phyloP scores from a whole-genome alignment of 35 echinoderm and acorn worm genomes.

The Heliocidaris erythrogramma region DNA sequence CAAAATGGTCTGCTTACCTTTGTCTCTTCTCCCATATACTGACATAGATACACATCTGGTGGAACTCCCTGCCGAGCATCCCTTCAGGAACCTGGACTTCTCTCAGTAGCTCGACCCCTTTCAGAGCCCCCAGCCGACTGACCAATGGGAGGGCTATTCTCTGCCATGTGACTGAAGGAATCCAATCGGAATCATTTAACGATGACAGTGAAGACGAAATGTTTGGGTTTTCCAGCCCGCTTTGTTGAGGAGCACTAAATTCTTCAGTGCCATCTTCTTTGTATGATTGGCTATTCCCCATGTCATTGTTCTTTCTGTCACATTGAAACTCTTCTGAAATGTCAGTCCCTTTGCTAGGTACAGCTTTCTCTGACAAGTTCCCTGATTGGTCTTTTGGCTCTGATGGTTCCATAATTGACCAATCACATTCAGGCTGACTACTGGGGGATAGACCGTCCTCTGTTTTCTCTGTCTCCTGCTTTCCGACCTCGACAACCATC shows the following conservation, averaged over 20 bases:
- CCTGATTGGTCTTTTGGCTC: neutral
- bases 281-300: neutral
- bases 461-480: neutral
- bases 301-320: neutral
- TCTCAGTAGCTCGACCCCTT: conserved; percentile 45
- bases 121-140: conserved; percentile 52
- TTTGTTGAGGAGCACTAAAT: neutral
- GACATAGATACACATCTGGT: conserved; percentile 54
- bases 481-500: neutral
- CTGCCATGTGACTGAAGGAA: conserved; percentile 72
- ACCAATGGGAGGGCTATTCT: conserved; percentile 61
- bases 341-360: neutral
- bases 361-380: neutral
- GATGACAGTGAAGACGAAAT: neutral
- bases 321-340: no score
- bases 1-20: conserved; percentile 34
- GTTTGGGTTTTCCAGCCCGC: neutral
- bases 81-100: conserved; percentile 39
- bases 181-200: conserved; percentile 48
- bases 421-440: conserved; percentile 25
- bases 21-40: conserved; percentile 55
- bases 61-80: conserved; percentile 49
- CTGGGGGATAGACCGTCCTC: neutral
- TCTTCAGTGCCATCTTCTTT: neutral
- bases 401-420: neutral